phyloP scores from a whole-genome alignment of 2,888 invertebrate genomes.

The Heliconius charithonia region DNA sequence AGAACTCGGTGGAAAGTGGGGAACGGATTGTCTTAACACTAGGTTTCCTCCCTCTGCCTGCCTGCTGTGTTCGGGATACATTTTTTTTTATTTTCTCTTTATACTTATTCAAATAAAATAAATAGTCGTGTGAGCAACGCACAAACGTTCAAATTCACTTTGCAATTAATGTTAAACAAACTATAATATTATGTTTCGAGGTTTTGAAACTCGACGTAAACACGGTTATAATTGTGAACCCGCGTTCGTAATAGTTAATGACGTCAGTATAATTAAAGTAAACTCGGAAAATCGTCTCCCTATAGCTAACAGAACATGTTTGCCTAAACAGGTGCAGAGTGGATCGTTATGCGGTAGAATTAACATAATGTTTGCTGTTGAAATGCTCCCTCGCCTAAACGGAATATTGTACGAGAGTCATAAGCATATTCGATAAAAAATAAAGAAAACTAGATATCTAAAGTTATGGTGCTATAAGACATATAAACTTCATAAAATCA shows the following conservation, averaged over 20 bases:
- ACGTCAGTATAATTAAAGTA: constrained; percentile 41
- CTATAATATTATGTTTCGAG: neutral
- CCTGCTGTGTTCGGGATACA: no score
- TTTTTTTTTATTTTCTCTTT: no score
- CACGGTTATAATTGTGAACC: constrained; percentile 15
- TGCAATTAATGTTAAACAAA: neutral
- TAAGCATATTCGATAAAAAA: constrained; percentile 15
- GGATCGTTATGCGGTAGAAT: constrained; percentile 69
- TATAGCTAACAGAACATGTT: constrained; percentile 65
- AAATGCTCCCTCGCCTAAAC: constrained; percentile 36
- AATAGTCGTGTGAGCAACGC: no score
- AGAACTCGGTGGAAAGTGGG: no score
- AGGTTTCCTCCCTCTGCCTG: no score
- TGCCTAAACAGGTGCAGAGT: constrained; percentile 80
- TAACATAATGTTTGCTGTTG: constrained; percentile 70
- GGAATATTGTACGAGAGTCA: constrained; percentile 21
- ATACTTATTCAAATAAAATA: no score
- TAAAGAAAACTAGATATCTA: constrained; percentile 2
- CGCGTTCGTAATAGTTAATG: constrained; percentile 32
- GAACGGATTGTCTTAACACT: no score
- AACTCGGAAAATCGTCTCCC: constrained; percentile 62
- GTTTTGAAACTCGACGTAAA: constrained; percentile 14
- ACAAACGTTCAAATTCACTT: neutral
- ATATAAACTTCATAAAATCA: no score
- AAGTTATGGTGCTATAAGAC: neutral